Evolutionary conservation across 2,888 invertebrate species (phyloP).

Genomic region (Pollenia griseotomentosa): DNA sequence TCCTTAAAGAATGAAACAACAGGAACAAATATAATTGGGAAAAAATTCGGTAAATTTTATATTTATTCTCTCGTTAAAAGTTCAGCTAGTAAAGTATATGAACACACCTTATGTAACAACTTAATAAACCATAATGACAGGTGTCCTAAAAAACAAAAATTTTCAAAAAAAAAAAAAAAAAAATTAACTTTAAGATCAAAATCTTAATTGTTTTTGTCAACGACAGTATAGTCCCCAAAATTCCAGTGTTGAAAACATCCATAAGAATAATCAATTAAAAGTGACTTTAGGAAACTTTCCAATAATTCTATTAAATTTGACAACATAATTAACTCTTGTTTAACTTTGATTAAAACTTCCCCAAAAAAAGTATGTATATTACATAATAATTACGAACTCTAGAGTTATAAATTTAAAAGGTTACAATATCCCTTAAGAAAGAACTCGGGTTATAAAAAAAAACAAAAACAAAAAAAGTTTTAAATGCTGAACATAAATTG

Average conservation of each 20-base stretch:
- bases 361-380: neutral
- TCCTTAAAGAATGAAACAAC: no score
- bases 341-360: slow-evolving; percentile 1
- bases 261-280: slow-evolving; percentile 30
- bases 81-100: no score
- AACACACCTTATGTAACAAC: no score
- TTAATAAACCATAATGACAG: neutral
- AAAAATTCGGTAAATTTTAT: no score
- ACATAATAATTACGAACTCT: slow-evolving; percentile 15
- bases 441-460: slow-evolving; percentile 1
- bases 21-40: no score
- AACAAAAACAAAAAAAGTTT: neutral
- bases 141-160: neutral
- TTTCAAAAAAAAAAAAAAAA: neutral
- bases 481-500: slow-evolving; percentile 35
- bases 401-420: slow-evolving; percentile 3
- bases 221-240: neutral
- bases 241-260: neutral
- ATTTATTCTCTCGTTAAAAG: no score
- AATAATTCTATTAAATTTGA: slow-evolving; percentile 26
- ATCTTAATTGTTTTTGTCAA: neutral
- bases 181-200: neutral
- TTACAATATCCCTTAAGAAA: neutral
- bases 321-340: slow-evolving; percentile 24
- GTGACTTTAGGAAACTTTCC: slow-evolving; percentile 13